phyloP scores from a whole-genome alignment of 2,888 invertebrate genomes.

The Nymphalis c-album region DNA sequence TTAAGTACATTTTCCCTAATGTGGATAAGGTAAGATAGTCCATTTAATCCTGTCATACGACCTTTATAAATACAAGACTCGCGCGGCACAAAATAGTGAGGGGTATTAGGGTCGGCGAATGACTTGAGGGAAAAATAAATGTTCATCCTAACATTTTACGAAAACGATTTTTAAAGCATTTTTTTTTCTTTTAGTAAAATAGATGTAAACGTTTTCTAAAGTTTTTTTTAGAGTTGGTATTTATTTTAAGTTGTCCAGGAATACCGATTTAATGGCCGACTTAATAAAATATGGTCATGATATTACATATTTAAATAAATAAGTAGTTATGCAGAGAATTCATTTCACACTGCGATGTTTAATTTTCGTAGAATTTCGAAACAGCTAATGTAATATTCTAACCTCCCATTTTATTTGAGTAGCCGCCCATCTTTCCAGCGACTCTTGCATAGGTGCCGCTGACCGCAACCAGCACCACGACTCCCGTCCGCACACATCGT shows the following conservation, averaged over 20 bases:
- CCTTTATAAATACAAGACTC: constrained; percentile 6
- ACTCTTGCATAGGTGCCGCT: constrained; percentile 86
- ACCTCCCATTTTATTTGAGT: constrained; percentile 88
- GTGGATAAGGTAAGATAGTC: background rate
- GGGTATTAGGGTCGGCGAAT: constrained; percentile 6
- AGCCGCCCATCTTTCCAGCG: constrained; percentile 90
- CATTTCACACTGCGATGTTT: background rate
- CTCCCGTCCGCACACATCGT: constrained; percentile 57
- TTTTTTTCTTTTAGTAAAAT: no score
- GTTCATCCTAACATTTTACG: constrained; percentile 9
- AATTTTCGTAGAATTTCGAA: background rate
- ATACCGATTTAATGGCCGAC: no score
- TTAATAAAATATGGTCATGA: no score
- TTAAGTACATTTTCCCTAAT: background rate
- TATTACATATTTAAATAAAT: no score
- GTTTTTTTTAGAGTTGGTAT: no score
- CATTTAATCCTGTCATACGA: constrained; percentile 12
- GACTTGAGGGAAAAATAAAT: constrained; percentile 10
- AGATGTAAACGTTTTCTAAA: no score
- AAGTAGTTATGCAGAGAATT: no score
- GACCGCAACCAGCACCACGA: constrained; percentile 62
- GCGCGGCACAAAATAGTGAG: background rate
- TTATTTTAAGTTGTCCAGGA: no score
- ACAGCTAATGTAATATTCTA: constrained; percentile 49
- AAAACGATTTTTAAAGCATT: background rate